Base-by-base conservation (phyloP, 2,113 vertebrate species). In the Chitala chitala region DNA sequence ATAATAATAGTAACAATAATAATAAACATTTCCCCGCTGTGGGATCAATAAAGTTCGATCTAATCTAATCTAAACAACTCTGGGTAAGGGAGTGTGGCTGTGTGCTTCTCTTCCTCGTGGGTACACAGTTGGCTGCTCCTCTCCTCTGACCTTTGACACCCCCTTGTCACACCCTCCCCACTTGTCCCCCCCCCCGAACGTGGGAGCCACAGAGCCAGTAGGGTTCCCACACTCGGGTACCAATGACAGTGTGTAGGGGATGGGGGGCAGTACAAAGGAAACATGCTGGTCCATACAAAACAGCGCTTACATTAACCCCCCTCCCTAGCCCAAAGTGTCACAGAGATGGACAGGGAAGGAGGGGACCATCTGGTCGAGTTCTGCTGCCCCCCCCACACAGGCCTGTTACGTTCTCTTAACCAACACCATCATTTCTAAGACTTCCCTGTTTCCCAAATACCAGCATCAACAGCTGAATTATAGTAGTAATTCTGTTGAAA, bases 181-280 rank as follows among this genome's bases (percentile, higher is more conserved):
- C n/a, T n/a, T n/a, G n/a, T n/a, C n/a, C n/a, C n/a, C 83, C 83
- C 80, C 78, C 78, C 76, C 80, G 83, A 87, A 89, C 84, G 89
- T 92, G 89, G 86, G 89, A 92, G 88, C 88, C 76, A 69, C 74
- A 70, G 58, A 73, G 82, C 73, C 80, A 75, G 78, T 66, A 69
- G 78, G 86, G 86, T 91, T 92, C 90, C 90, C 90, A 91, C 89
- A 91, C 89, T 87, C 85, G 78, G 83, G 82, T 79, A 84, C 83
- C 84, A 86, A 87, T 85, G 84, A 87, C 86, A 84, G 77, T 74
- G 78, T 84, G 82, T 20, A 17, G 51, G 20, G 58, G 58, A 29
- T 24, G 5, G 36, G 38, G 53, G 51, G 22, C 20, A n/a, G 12
- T 5, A 53, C 13, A 26, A 48, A 24, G 7, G 36, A 54, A 33